Base-by-base conservation (phyloP, 2,888 invertebrate species). In the Agrypnus murinus region DNA sequence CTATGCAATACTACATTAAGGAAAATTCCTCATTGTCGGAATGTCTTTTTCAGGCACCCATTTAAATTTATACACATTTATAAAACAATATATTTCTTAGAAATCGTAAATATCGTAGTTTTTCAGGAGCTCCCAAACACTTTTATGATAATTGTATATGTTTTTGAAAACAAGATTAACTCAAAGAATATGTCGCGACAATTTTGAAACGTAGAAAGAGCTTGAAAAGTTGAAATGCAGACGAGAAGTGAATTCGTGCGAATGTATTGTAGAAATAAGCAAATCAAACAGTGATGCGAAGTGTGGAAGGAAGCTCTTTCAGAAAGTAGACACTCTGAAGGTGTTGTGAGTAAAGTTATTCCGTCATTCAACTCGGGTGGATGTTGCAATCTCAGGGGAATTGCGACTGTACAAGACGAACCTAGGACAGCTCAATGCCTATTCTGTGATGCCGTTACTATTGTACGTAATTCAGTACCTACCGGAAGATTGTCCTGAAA, bases 311-410 rank as follows among this genome's bases (percentile, higher is more conserved):
- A 79, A 76, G 79, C 77, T 80, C 75, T 80, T 77, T 76, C 74
- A 72, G 69, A 79, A 79, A 78, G 74, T 72, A 75, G 73, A 69
- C 73, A 65, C 70, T 68, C 77, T 77, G 79, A 77, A 81, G 80
- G 81, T 81, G 81, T 81, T 82, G 81, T 78, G 80, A 80, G 80
- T 80, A 79, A 81, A 81, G 81, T 81, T 81, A 81, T 79, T 80
- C 80, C 79, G 82, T 82, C 82, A 82, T 83, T 82, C 82, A 81
- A 80, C 79, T 77, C 80, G 77, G 81, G 78, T 76, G 79, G 78
- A 80, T 80, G 79, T 80, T 79, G 74, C 77, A 72, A 55, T 48
- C 81, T 72, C 81, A 8, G n/a, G 81, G 80, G 82, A 81, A 66
- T 50, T 63, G 74, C 77, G 80, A 81, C 81, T 81, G 77, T 79